Conservation (phyloP, 2,797 vertebrate species). For the Spinus olivaceus region DNA sequence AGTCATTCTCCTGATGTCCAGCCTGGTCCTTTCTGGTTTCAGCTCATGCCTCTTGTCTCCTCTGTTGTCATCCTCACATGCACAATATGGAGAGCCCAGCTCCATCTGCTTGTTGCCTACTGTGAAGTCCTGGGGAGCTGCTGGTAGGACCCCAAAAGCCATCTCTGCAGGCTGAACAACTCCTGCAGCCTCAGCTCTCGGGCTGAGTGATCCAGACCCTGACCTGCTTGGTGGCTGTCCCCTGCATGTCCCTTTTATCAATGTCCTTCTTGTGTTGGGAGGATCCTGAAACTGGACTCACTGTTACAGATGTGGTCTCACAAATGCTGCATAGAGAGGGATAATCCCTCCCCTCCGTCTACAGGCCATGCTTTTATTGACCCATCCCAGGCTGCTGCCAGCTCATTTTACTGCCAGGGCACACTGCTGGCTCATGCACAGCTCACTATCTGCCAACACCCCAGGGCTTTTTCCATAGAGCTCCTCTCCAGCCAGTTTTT, state of each 20-base stretch:
- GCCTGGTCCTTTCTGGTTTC: not conserved
- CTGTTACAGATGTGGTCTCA: not conserved
- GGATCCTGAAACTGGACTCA: not conserved
- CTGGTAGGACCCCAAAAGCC: not conserved
- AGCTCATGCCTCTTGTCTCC: not conserved
- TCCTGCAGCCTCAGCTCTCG: not conserved
- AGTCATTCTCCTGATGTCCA: not conserved
- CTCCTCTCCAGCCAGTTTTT: not conserved
- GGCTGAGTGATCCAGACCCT: not conserved
- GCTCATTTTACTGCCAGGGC: not conserved
- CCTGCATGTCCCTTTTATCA: not conserved
- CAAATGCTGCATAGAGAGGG: not conserved
- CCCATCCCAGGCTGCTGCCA: not conserved
- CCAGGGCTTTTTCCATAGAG: constrained; percentile 11
- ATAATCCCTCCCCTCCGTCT: not conserved
- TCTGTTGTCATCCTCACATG: not conserved
- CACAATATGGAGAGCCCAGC: not conserved
- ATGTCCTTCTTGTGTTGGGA: not conserved
- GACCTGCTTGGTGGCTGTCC: accelerated
- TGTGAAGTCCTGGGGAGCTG: not conserved
- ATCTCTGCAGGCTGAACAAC: not conserved
- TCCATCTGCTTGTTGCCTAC: not conserved
- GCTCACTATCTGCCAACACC: not conserved
- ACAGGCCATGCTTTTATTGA: not conserved
- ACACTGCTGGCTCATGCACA: not conserved